Evolutionary conservation across 2,797 vertebrate genomes (phyloP).

Genomic region (Poeciliopsis turneri): DNA sequence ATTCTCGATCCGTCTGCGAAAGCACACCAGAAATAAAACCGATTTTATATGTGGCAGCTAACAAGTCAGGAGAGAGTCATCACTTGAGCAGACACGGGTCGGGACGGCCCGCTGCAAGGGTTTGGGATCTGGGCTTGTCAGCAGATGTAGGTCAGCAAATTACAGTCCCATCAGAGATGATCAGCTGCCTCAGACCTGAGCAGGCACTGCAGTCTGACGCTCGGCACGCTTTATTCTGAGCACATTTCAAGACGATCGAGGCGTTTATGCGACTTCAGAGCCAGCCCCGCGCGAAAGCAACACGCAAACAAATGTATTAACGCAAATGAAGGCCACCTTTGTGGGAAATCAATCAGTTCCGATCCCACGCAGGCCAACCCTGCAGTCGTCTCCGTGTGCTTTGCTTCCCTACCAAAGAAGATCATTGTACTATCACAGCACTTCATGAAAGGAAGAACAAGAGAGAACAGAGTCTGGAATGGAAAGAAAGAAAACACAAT

Average conservation of each 20-base stretch:
- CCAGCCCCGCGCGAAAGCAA: not conserved
- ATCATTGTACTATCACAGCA: constrained; percentile 62
- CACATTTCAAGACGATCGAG: not conserved
- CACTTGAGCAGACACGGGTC: constrained; percentile 53
- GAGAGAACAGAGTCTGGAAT: constrained; percentile 52
- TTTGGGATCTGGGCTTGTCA: constrained; percentile 69
- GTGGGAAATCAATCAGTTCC: constrained; percentile 62
- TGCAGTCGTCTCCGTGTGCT: constrained; percentile 46
- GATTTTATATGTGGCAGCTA: constrained; percentile 65
- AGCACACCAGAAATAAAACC: constrained; percentile 49
- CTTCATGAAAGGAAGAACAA: constrained; percentile 64
- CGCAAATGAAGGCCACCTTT: constrained; percentile 19
- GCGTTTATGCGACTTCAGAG: not conserved
- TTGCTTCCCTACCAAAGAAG: constrained; percentile 50
- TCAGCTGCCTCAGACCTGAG: constrained; percentile 59
- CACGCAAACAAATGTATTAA: not conserved
- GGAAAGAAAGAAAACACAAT: constrained; percentile 62
- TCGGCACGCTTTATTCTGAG: constrained; percentile 25
- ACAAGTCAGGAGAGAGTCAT: constrained; percentile 65
- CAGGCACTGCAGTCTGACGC: constrained; percentile 29
- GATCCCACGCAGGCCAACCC: constrained; percentile 69
- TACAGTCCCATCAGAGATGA: constrained; percentile 54
- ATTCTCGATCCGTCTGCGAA: constrained; percentile 45
- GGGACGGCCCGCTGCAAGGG: constrained; percentile 44
- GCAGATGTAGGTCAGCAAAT: constrained; percentile 75